Evolutionary conservation across 2,888 invertebrate genomes (phyloP).

Genomic region (Chrysolina oricalcia): DNA sequence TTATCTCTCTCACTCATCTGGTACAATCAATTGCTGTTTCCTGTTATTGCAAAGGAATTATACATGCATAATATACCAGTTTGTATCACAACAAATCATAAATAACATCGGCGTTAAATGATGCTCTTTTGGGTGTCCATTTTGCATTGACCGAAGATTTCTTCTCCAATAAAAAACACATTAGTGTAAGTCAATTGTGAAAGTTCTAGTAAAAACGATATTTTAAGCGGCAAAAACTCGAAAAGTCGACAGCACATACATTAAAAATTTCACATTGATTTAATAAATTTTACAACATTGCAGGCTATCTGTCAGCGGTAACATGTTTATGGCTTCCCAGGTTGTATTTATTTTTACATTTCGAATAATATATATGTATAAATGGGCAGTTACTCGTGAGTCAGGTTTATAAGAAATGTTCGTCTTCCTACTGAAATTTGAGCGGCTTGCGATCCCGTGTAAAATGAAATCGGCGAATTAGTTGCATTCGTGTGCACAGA

Average conservation of each 20-base stretch:
- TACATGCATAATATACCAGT: constrained; percentile 43
- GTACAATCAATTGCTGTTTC: neutral
- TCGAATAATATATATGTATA: constrained; percentile 39
- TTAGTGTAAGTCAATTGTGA: constrained; percentile 28
- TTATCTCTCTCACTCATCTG: neutral
- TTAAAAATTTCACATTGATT: constrained; percentile 46
- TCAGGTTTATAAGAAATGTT: constrained; percentile 21
- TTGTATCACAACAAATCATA: constrained; percentile 45
- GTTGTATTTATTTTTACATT: constrained; percentile 43
- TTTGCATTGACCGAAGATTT: constrained; percentile 9
- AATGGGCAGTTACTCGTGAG: constrained; percentile 15
- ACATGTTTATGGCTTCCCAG: constrained; percentile 43
- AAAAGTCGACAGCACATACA: constrained; percentile 22
- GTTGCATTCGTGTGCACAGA: neutral
- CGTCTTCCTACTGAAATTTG: constrained; percentile 19
- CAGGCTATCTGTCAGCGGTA: constrained; percentile 44
- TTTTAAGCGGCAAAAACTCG: constrained; percentile 33
- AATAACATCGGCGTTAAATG: constrained; percentile 32
- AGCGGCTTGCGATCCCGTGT: neutral
- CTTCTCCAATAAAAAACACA: constrained; percentile 29
- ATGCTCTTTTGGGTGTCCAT: constrained; percentile 6
- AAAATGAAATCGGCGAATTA: neutral
- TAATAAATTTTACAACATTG: constrained; percentile 44
- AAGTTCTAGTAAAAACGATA: constrained; percentile 37
- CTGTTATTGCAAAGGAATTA: constrained; percentile 7